Evolutionary conservation across 2,113 vertebrate species (phyloP).

Genomic region (Cacatua alba): DNA sequence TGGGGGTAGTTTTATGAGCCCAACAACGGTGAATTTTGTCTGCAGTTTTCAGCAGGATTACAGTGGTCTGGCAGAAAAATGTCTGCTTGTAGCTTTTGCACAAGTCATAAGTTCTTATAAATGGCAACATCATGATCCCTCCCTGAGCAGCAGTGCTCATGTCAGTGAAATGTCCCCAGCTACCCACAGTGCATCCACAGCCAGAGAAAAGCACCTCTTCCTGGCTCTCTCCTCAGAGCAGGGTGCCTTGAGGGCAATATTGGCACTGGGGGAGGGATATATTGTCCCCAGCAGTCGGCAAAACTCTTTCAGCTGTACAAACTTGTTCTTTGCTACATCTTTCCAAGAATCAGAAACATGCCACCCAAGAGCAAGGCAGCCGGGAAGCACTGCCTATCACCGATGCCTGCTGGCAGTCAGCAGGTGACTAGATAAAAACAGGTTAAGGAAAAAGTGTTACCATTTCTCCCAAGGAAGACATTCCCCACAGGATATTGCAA

Average conservation of each 20-base stretch:
- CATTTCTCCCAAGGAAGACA: neutral
- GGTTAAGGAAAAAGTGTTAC: neutral
- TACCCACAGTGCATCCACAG: neutral
- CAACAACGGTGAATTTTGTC: neutral
- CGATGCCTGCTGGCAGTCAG: neutral
- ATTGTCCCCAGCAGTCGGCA: neutral
- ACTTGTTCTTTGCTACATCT: neutral
- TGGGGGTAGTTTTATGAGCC: neutral
- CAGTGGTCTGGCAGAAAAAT: neutral
- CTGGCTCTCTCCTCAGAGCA: neutral
- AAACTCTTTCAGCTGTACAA: neutral
- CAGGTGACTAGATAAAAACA: neutral
- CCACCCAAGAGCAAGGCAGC: neutral
- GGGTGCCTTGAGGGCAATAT: neutral
- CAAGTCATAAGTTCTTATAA: neutral
- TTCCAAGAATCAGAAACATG: neutral
- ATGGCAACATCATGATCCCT: neutral
- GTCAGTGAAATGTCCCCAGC: neutral
- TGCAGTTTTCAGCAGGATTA: neutral
- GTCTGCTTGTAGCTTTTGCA: neutral
- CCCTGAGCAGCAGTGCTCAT: neutral
- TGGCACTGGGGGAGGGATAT: neutral
- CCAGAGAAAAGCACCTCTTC: neutral
- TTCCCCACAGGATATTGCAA: neutral
- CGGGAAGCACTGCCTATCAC: neutral